Conservation (phyloP, 2,888 invertebrate species). For the Agrilus mali region DNA sequence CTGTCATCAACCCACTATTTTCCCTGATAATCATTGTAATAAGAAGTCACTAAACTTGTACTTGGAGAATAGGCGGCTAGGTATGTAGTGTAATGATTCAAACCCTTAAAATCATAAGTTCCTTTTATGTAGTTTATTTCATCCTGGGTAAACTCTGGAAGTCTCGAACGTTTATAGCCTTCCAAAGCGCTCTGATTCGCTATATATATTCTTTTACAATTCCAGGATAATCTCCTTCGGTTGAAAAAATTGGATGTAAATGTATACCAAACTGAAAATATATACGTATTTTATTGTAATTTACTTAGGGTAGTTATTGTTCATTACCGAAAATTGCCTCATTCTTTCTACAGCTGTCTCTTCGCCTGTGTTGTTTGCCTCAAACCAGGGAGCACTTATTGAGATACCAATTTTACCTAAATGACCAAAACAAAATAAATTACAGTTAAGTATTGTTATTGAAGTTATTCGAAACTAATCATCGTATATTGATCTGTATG, state of each 20-base stretch:
- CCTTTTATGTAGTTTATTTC: slow-evolving; percentile 34
- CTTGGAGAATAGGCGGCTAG: slow-evolving; percentile 2
- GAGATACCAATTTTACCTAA: slow-evolving; percentile 49
- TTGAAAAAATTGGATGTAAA: slow-evolving; percentile 41
- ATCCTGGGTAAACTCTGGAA: slow-evolving; percentile 41
- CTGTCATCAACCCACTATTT: slow-evolving; percentile 29
- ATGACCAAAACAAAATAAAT: slow-evolving; percentile 2
- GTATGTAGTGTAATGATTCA: slow-evolving; percentile 36
- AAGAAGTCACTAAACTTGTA: background rate
- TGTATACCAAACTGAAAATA: slow-evolving; percentile 35
- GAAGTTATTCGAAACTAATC: slow-evolving; percentile 13
- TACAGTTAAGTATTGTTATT: background rate
- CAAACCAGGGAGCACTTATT: slow-evolving; percentile 46
- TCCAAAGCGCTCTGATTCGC: slow-evolving; percentile 41
- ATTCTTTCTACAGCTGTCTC: slow-evolving; percentile 46
- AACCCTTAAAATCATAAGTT: slow-evolving; percentile 37
- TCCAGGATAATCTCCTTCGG: slow-evolving; percentile 44
- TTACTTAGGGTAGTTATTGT: slow-evolving; percentile 10
- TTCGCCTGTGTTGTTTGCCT: slow-evolving; percentile 43
- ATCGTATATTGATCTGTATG: slow-evolving; percentile 31
- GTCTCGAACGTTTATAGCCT: slow-evolving; percentile 41
- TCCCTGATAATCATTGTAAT: slow-evolving; percentile 28
- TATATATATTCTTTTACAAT: slow-evolving; percentile 39
- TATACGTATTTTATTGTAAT: background rate
- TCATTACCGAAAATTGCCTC: slow-evolving; percentile 39